A percentile compares a stretch with the other conserved stretches of the same genome.
Evolutionary conservation across 2,797 vertebrate genomes (phyloP).

Genomic region (Eptatretus atami): DNA sequence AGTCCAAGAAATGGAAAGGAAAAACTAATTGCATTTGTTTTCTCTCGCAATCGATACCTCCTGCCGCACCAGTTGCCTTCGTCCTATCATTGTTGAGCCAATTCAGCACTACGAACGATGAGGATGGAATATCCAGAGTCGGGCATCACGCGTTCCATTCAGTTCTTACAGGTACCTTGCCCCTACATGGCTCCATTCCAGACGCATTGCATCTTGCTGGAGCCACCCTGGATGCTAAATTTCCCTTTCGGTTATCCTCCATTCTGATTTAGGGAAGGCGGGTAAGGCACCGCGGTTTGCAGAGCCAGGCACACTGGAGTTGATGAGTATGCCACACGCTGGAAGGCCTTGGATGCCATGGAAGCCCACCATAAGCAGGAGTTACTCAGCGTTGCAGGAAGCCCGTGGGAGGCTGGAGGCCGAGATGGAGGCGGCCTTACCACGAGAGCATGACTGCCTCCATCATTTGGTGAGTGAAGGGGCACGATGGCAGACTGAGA

Average conservation of each 20-base stretch:
- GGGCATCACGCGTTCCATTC: conserved; percentile 1
- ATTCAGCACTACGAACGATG: conserved; percentile 4
- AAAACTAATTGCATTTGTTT: no score
- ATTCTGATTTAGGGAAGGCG: background rate
- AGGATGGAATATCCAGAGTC: conserved; percentile 1
- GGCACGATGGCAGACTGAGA: no score
- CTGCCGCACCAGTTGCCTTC: background rate
- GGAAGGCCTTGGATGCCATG: background rate
- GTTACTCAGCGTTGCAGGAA: background rate
- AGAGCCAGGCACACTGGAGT: conserved; percentile 1
- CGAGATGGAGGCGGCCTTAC: conserved; percentile 4
- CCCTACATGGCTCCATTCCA: no score
- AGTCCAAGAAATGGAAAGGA: no score
- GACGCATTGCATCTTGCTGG: no score
- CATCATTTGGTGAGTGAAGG: no score
- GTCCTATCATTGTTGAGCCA: conserved; percentile 4
- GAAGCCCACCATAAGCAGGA: background rate
- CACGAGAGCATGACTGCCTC: background rate
- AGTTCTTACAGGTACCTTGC: background rate
- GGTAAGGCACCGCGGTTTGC: conserved; percentile 3
- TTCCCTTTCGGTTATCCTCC: background rate
- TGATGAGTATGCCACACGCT: conserved; percentile 2
- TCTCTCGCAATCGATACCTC: no score
- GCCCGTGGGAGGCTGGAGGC: conserved; percentile 4
- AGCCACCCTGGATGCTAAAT: background rate